Conservation (phyloP, 2,797 vertebrate genomes). For the Balearica regulorum region DNA sequence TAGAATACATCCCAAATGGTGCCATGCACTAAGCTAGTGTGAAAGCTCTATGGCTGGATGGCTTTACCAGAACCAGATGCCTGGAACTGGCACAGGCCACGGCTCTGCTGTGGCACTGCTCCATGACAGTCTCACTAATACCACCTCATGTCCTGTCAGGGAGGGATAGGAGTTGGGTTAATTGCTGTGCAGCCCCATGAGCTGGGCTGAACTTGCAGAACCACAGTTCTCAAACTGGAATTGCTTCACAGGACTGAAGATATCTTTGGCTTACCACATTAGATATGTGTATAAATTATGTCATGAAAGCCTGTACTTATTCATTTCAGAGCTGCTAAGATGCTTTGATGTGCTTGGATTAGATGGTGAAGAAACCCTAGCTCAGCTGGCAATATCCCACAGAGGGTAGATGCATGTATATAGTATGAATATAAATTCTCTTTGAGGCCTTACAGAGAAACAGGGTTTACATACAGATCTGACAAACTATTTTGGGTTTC, state of each 20-base stretch:
- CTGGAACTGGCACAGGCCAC: neutral
- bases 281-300: slow-evolving; percentile 43
- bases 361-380: slow-evolving; percentile 22
- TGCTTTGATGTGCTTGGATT: slow-evolving; percentile 58
- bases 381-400: slow-evolving; percentile 33
- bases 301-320: slow-evolving; percentile 17
- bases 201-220: neutral
- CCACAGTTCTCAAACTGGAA: neutral
- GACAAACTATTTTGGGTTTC: slow-evolving; percentile 13
- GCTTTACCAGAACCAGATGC: neutral
- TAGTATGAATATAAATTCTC: slow-evolving; percentile 43
- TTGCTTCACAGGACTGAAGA: neutral
- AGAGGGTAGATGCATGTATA: neutral
- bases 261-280: neutral
- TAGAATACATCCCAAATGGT: neutral
- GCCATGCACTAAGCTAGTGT: rapidly evolving
- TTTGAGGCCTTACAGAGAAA: slow-evolving; percentile 36
- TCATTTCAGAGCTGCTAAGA: slow-evolving; percentile 15
- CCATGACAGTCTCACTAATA: neutral
- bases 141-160: neutral
- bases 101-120: neutral
- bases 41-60: neutral
- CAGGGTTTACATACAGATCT: slow-evolving; percentile 19
- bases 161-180: neutral
- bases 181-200: neutral